Evolutionary conservation across 1,140 invertebrate genomes (phyloP).

Genomic region (Drosophila tsacasi): DNA sequence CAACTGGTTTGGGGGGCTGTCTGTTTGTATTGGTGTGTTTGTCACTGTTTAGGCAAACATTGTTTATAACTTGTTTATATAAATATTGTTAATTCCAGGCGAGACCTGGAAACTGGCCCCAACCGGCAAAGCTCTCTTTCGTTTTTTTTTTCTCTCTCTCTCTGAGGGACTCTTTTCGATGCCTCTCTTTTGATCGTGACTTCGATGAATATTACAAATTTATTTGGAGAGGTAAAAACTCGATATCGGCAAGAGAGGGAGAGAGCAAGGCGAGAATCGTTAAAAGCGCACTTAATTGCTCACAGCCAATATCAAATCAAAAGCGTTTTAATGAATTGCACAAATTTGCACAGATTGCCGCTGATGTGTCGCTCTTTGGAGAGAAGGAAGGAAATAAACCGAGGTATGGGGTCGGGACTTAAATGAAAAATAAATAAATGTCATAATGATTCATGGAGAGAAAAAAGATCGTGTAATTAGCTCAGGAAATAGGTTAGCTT

Average conservation of each 20-base stretch:
- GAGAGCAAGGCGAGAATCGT: constrained; percentile 43
- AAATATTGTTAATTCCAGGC: constrained; percentile 79
- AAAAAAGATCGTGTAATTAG: background rate
- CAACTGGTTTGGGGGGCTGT: constrained; percentile 65
- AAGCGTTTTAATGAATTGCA: constrained; percentile 81
- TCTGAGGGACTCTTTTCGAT: constrained; percentile 5
- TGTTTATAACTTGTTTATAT: constrained; percentile 84
- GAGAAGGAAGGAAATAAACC: constrained; percentile 25
- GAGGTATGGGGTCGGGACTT: constrained; percentile 13
- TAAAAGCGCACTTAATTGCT: constrained; percentile 81
- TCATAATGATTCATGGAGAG: constrained; percentile 26
- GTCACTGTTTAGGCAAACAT: constrained; percentile 82
- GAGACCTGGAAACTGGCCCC: constrained; percentile 62
- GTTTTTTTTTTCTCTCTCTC: constrained; percentile 15
- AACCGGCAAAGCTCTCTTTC: constrained; percentile 44
- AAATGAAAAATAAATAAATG: constrained; percentile 23
- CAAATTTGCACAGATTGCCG: constrained; percentile 72
- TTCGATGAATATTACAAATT: constrained; percentile 71
- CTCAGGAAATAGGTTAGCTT: constrained; percentile 23
- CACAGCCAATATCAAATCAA: constrained; percentile 72
- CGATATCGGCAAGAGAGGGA: constrained; percentile 18
- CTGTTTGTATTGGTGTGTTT: constrained; percentile 64
- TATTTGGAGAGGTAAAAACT: constrained; percentile 41
- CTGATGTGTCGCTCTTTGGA: constrained; percentile 47
- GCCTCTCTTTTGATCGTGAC: constrained; percentile 27